These are phyloP conservation scores for Clunio marinus DNA, from an alignment of 2,888 invertebrate genomes.

Conservation along the genomic window DNA sequence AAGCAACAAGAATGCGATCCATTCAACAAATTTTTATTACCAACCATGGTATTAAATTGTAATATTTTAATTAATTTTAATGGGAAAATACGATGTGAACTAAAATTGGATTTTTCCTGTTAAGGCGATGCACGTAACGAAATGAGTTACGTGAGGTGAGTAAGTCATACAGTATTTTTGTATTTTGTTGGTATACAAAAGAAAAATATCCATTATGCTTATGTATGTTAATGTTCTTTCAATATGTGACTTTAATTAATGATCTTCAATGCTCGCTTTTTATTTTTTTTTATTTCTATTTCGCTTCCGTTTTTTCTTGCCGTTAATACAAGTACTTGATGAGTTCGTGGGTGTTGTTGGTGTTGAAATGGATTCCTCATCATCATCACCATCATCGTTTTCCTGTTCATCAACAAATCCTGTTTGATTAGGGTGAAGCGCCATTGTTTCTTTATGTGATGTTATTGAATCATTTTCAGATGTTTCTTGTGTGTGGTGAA, in stretches of 20 bases:
- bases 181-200: no score
- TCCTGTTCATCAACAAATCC: background rate
- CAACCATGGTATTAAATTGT: no score
- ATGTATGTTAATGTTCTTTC: background rate
- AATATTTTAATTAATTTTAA: constrained; percentile 39
- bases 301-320: constrained; percentile 29
- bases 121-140: background rate
- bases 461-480: background rate
- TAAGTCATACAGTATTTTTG: background rate
- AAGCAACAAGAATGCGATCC: no score
- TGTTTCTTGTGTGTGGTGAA: constrained; percentile 15
- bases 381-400: constrained; percentile 32
- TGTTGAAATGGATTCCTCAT: constrained; percentile 14
- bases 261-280: background rate
- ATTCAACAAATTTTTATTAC: no score
- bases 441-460: constrained; percentile 23
- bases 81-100: constrained; percentile 28
- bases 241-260: constrained; percentile 27
- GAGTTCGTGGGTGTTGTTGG: constrained; percentile 29
- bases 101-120: constrained; percentile 14
- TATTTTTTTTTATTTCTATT: constrained; percentile 22
- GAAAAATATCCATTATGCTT: no score
- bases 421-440: constrained; percentile 21
- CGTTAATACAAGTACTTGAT: background rate
- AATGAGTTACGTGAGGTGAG: background rate